Evolutionary conservation across 2,888 invertebrate genomes (phyloP).

Genomic region (Andrena dorsata): DNA sequence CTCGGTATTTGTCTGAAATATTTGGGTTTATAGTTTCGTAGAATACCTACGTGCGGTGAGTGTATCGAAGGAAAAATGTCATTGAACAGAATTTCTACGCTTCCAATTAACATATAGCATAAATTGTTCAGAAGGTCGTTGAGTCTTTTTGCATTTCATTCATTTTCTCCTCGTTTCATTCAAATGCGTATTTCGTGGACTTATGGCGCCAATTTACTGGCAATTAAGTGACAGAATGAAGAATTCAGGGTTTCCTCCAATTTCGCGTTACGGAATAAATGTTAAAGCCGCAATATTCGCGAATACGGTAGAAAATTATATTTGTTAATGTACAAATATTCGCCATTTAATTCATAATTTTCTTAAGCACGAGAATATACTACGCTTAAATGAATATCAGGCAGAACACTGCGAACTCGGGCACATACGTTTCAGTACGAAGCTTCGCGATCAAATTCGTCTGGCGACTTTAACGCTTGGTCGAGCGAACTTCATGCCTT

Average conservation of each 20-base stretch:
- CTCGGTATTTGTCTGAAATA: background rate
- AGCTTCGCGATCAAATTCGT: background rate
- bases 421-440: background rate
- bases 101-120: background rate
- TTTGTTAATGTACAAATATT: too few relatives aligned
- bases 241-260: too few relatives aligned
- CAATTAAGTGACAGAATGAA: too few relatives aligned
- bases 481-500: background rate
- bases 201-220: background rate
- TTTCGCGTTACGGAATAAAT: too few relatives aligned
- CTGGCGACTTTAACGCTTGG: constrained; percentile 52
- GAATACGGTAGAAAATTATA: too few relatives aligned
- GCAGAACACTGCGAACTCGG: too few relatives aligned
- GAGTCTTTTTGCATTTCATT: background rate
- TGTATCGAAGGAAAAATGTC: background rate
- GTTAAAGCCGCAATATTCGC: too few relatives aligned
- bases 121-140: background rate
- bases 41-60: background rate
- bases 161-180: background rate
- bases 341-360: too few relatives aligned
- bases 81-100: background rate
- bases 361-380: too few relatives aligned
- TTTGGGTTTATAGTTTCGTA: background rate
- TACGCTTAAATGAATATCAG: too few relatives aligned
- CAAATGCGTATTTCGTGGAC: background rate